A percentile compares a stretch with the other conserved stretches of the same genome.
Evolutionary conservation across 23 tunicate genomes (phyloP).

Genomic region (Trididemnum clinides): DNA sequence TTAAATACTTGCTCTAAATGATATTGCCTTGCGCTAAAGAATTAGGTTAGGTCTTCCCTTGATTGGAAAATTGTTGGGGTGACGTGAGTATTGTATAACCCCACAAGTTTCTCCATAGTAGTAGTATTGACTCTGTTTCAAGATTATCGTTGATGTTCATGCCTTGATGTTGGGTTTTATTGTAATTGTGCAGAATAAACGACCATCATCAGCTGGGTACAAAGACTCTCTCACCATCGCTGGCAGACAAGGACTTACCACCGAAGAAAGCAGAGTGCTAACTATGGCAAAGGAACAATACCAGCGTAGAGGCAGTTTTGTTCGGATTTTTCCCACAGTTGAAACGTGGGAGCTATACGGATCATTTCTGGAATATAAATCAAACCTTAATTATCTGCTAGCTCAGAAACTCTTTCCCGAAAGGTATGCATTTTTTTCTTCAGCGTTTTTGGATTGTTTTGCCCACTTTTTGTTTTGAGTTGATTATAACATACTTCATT

Average conservation of each 20-base stretch:
- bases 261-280: slow-evolving; percentile 73
- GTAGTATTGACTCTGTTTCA: too few relatives aligned
- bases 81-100: too few relatives aligned
- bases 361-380: slow-evolving; percentile 86
- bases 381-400: slow-evolving; percentile 68
- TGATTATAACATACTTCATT: too few relatives aligned
- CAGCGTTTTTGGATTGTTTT: too few relatives aligned
- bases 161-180: too few relatives aligned
- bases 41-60: too few relatives aligned
- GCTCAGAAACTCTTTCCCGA: slow-evolving; percentile 90
- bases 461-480: too few relatives aligned
- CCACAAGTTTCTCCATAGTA: too few relatives aligned
- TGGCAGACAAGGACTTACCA: slow-evolving; percentile 31
- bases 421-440: slow-evolving; percentile 8
- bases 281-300: slow-evolving; percentile 87
- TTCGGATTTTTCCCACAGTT: slow-evolving; percentile 90
- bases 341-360: slow-evolving; percentile 97
- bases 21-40: too few relatives aligned
- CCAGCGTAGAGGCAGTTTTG: slow-evolving; percentile 88
- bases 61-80: too few relatives aligned
- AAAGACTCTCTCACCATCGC: slow-evolving; percentile 19
- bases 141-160: too few relatives aligned
- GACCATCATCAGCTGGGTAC: slow-evolving; percentile 54
- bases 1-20: too few relatives aligned
- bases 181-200: slow-evolving; percentile 15